A percentile compares a stretch with the other conserved stretches of the same genome.
phyloP scores from a whole-genome alignment of 2,797 vertebrate genomes.

The Oryzias sinensis region DNA sequence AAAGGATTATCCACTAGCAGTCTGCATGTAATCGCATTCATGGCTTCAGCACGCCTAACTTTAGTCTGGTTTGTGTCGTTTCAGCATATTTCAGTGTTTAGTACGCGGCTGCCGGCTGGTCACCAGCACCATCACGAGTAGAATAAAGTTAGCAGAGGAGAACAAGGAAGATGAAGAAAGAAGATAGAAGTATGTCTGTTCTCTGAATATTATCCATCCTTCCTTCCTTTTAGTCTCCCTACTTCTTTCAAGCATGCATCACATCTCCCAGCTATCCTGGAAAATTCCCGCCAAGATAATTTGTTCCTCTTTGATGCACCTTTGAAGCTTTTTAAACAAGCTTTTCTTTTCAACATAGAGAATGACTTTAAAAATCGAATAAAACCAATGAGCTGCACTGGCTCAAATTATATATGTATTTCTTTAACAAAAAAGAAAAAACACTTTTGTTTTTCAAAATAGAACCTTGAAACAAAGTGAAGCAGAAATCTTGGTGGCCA shows the following conservation, averaged over 20 bases:
- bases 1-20: constrained; percentile 55
- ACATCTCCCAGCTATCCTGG: constrained; percentile 34
- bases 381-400: no score
- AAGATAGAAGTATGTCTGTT: constrained; percentile 15
- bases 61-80: constrained; percentile 36
- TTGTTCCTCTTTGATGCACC: constrained; percentile 26
- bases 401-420: no score
- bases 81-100: constrained; percentile 24
- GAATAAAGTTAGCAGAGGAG: constrained; percentile 30
- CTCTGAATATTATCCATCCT: constrained; percentile 7
- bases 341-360: no score
- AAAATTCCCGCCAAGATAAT: constrained; percentile 47
- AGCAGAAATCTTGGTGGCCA: no score
- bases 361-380: no score
- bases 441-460: no score
- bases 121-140: constrained; percentile 15
- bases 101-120: constrained; percentile 25
- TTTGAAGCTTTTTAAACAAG: no score
- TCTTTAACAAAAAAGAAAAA: no score
- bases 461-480: no score
- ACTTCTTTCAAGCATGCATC: constrained; percentile 44
- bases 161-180: background rate
- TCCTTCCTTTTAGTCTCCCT: constrained; percentile 16
- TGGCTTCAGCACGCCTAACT: constrained; percentile 37
- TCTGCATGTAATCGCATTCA: constrained; percentile 52